Evolutionary conservation across 2,113 vertebrate species (phyloP).

Genomic region (Peucedramus taeniatus): DNA sequence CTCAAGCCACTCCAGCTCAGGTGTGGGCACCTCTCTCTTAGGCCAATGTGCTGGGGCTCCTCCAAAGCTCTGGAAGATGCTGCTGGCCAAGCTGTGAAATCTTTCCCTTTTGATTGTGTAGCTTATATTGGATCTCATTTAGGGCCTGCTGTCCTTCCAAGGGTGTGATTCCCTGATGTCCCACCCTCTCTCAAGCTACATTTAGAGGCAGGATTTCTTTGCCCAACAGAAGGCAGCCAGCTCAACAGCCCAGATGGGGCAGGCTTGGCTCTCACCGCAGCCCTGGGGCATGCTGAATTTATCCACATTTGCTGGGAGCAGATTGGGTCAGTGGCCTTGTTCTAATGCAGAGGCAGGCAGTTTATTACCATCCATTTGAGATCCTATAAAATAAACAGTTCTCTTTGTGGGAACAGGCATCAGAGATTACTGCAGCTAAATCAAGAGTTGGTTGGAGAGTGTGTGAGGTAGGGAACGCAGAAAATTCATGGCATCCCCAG

Average conservation of each 20-base stretch:
- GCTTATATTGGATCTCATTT: neutral
- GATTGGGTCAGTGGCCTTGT: neutral
- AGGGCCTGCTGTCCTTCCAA: neutral
- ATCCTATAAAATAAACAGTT: neutral
- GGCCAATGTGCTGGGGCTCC: neutral
- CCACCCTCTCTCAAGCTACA: neutral
- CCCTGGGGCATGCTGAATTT: neutral
- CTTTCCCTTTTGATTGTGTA: neutral
- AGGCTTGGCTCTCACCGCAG: neutral
- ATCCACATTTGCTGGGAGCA: neutral
- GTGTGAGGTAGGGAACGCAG: neutral
- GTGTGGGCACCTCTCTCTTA: neutral
- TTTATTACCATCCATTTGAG: neutral
- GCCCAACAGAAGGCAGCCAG: neutral
- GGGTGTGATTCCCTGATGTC: neutral
- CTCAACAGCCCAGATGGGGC: neutral
- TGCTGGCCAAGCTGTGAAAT: neutral
- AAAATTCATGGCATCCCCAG: neutral
- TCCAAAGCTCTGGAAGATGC: neutral
- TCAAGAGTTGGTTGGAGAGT: neutral
- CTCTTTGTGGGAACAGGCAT: neutral
- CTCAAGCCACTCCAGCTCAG: neutral
- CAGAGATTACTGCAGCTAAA: slow-evolving; percentile 16
- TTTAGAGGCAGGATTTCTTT: neutral
- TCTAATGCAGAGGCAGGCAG: neutral